A percentile compares a stretch with the other conserved stretches of the same genome.
Conservation (phyloP, 2,888 invertebrate species). For the Drosophila ustulata region DNA sequence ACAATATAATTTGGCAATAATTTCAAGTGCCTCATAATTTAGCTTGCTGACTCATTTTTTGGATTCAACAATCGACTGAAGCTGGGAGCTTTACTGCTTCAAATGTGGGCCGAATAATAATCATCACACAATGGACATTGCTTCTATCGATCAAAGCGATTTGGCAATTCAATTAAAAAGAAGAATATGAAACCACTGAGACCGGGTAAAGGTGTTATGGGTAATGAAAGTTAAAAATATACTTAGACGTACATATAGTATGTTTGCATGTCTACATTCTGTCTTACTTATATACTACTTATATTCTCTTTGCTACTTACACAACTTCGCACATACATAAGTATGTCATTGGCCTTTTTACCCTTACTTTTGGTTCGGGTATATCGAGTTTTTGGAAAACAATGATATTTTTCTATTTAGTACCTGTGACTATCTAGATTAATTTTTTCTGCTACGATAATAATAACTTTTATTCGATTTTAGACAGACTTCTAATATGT, state of each 20-base stretch:
- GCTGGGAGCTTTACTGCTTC: background rate
- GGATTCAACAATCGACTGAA: background rate
- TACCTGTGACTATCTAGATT: too few relatives aligned
- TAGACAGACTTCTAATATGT: too few relatives aligned
- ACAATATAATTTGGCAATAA: slow-evolving; percentile 37
- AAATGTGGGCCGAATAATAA: slow-evolving; percentile 21
- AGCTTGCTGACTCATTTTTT: slow-evolving; percentile 22
- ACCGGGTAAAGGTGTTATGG: slow-evolving; percentile 1
- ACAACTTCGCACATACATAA: background rate
- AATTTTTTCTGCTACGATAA: too few relatives aligned
- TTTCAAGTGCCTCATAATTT: slow-evolving; percentile 12
- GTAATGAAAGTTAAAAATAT: slow-evolving; percentile 30
- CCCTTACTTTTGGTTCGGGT: slow-evolving; percentile 1
- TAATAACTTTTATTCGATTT: too few relatives aligned
- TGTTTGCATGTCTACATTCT: background rate
- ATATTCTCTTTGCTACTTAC: slow-evolving; percentile 10
- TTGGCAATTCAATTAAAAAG: slow-evolving; percentile 10
- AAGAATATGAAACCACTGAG: slow-evolving; percentile 17
- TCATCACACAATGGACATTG: slow-evolving; percentile 13
- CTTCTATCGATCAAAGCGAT: slow-evolving; percentile 12
- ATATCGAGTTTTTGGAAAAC: background rate
- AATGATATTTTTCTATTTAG: background rate
- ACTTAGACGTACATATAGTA: background rate
- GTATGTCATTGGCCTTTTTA: slow-evolving; percentile 27
- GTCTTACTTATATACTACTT: background rate